Conservation (phyloP, 2,797 vertebrate genomes). For the Clamator glandarius region DNA sequence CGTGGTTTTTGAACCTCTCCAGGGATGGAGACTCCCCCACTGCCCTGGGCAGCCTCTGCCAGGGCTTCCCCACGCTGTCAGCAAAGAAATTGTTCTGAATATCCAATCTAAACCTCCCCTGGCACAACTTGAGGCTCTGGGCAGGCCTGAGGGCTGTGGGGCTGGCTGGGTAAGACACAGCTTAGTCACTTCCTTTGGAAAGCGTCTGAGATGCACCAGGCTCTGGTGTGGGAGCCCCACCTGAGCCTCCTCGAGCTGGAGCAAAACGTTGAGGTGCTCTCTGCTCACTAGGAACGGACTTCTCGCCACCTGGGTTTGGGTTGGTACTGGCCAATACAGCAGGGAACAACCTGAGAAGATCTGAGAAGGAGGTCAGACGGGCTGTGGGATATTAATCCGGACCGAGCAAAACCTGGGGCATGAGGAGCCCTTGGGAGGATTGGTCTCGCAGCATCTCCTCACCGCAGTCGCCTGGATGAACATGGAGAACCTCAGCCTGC, state of each 20-base stretch:
- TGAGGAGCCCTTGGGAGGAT: rapidly evolving
- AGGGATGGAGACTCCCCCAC: neutral
- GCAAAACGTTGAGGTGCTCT: rapidly evolving
- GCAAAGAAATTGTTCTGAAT: no score
- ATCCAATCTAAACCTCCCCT: no score
- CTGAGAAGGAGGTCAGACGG: rapidly evolving
- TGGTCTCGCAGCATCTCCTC: rapidly evolving
- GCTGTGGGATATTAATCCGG: neutral
- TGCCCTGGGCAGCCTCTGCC: no score
- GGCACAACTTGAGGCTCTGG: neutral
- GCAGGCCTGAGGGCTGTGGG: neutral
- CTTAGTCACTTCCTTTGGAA: conserved; percentile 45
- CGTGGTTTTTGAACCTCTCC: no score
- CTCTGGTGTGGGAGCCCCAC: neutral
- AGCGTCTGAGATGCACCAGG: neutral
- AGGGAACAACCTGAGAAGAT: rapidly evolving
- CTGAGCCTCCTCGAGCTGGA: neutral
- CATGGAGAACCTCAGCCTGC: neutral
- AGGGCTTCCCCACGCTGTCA: no score
- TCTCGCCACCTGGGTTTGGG: rapidly evolving
- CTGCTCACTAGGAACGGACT: rapidly evolving
- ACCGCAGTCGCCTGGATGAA: rapidly evolving
- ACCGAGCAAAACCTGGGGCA: neutral
- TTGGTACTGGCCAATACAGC: rapidly evolving
- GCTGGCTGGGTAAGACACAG: neutral